Percentiles rank a stretch among this genome's conserved stretches.
phyloP scores from a whole-genome alignment of 1,140 invertebrate species.

The Trinorchestia longiramus region DNA sequence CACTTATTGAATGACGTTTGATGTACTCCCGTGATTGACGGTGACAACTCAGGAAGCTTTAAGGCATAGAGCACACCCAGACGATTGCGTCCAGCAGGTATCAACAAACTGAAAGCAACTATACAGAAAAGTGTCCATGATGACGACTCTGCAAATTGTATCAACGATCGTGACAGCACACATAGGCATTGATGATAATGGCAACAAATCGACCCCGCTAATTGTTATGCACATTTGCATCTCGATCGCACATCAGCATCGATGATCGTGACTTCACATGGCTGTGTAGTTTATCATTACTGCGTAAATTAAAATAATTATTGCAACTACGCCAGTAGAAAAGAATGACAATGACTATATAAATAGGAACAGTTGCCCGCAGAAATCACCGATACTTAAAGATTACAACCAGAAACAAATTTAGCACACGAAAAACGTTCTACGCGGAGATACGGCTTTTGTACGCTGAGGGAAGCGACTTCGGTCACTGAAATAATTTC shows the following conservation, averaged over 20 bases:
- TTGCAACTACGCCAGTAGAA: background rate
- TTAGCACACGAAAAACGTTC: background rate
- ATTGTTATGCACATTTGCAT: too few relatives aligned
- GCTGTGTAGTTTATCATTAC: background rate
- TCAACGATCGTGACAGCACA: background rate
- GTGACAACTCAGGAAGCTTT: background rate
- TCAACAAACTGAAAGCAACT: background rate
- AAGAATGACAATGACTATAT: background rate
- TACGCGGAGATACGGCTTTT: background rate
- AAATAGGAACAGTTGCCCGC: background rate
- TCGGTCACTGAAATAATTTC: background rate
- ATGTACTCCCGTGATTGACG: background rate
- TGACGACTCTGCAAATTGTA: too few relatives aligned
- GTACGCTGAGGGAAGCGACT: background rate
- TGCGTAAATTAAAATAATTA: background rate
- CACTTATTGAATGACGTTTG: background rate
- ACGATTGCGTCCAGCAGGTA: background rate
- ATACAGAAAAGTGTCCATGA: background rate
- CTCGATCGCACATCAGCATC: background rate
- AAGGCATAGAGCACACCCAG: background rate
- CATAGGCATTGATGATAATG: background rate
- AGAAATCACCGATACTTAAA: background rate
- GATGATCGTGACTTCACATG: background rate
- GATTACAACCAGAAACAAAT: background rate
- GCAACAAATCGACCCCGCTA: too few relatives aligned